Evolutionary conservation across 2,888 invertebrate genomes (phyloP), one percentile per base, ranked within the genome.

Genomic region (Drosophila dives): DNA sequence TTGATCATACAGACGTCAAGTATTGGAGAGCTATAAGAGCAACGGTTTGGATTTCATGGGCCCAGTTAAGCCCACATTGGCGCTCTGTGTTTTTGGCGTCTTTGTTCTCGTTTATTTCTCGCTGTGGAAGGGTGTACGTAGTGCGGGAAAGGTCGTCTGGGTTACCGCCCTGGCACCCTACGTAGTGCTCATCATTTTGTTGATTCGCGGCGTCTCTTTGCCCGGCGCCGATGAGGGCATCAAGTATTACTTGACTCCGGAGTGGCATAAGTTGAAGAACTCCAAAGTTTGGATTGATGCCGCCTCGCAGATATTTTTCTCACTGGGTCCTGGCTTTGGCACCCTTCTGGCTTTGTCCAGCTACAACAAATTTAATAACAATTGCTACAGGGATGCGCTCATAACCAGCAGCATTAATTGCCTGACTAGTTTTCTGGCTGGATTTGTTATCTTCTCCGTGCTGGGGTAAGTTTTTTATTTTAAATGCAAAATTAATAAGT

Each of bases 111-210:
- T 99, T 80, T 99, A 99, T 93, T 99, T 99, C 94, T 98, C 98
- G 0, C 94, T 99, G 11, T 99, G 99, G 99, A 99, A 99, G 93
- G 99, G 99, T 8, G 97, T 97, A 7, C 95, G 96, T 75, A 97
- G 97, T 91, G 96, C 98, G 53, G 99, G 99, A 82, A 99, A 99
- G 95, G 98, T 97, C 70, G 98, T 98, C 61, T 99, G 98, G 98
- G 96, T 99, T 70, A 99, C 99, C 29, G 99, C 99, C 3, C 93
- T 98, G 70, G 97, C 98, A 42, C 99, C 99, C 0, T 99, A 99
- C 92, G 95, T 97, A 33, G 98, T 99, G 38, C 94, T 99, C 49
- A 94, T 98, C 78, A 98, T 98, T 77, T 94, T 99, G 33, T 94
- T 98, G 60, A 94, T 96, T 33, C 95, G 97, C 63, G 98, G 98